Evolutionary conservation across 2,888 invertebrate genomes (phyloP), one percentile per base, ranked within the genome.

Genomic region (Caenorhabditis panamensis): DNA sequence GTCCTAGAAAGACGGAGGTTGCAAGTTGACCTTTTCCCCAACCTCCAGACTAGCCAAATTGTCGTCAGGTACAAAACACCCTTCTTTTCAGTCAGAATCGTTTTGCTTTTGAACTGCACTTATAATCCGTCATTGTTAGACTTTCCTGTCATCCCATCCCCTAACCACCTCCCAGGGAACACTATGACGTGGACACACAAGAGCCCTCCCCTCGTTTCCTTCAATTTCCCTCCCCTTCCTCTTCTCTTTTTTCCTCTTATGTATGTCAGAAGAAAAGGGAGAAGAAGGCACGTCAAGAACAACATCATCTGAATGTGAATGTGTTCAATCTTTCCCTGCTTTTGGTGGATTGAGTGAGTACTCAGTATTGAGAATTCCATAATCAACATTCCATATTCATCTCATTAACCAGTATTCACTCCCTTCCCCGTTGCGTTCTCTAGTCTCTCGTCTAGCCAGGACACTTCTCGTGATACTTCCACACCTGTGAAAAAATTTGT

Each of bases 401-500:
- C 59, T 73, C 66, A 66, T 73, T 73, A 73, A 37, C 51, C 58
- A 66, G 56, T 72, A 72, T 72, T 72, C 62, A 73, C 49, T n/a
- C 20, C 28, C 20, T 31, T 13, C 51, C 37, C n/a, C 16, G 16
- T 58, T 58, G 13, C 51, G 22, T 58, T 20, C 68, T 36, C 41
- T 56, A 41, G 28, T 22, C 31, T 59, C 56, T 47, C 49, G 36
- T 26, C 66, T 49, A 13, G 51, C 53, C 44, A 54, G 56, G 26
- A 62, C 61, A 26, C 44, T 63, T 31, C 31, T 68, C 58, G 31
- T 28, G n/a, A 53, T 18, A 71, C 62, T 62, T 54, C 54, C 62
- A 63, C 72, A 72, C 72, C 72, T 63, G 56, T 56, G 37, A 18
- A 37, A 18, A 37, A 37, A n/a, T 49, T 51, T 51, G 18, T 4